Percentiles rank a stretch among this genome's conserved stretches.
Conservation (phyloP, 2,113 vertebrate species). For the Alaudala cheleensis region DNA sequence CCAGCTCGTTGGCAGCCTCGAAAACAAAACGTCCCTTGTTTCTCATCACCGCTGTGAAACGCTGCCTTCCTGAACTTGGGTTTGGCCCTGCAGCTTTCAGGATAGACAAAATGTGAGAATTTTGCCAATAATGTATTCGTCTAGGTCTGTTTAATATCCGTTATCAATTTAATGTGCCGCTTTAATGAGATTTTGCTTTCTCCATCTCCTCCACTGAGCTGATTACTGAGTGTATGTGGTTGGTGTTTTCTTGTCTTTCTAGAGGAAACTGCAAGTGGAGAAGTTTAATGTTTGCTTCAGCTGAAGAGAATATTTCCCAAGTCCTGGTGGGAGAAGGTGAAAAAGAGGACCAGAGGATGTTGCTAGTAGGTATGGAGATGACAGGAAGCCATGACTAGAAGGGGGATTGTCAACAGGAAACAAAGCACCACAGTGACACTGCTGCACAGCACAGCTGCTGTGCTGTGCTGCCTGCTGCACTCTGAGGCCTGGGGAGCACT, state of each 20-base stretch:
- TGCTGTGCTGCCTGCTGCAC: background rate
- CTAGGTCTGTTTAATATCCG: constrained; percentile 36
- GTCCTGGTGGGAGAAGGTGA: background rate
- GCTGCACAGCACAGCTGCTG: background rate
- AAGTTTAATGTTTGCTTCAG: constrained; percentile 3
- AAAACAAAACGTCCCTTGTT: constrained; percentile 54
- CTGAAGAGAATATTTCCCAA: constrained; percentile 4
- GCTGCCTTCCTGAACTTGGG: constrained; percentile 1
- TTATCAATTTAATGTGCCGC: constrained; percentile 22
- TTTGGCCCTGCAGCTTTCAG: constrained; percentile 17
- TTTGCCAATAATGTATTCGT: constrained; percentile 40
- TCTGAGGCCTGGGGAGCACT: background rate
- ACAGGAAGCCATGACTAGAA: constrained; percentile 43
- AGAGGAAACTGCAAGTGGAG: constrained; percentile 27
- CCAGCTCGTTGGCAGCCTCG: constrained; percentile 14
- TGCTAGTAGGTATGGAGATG: background rate
- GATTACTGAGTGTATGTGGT: constrained; percentile 30
- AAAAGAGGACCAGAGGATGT: background rate
- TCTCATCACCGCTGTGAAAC: background rate
- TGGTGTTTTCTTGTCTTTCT: background rate
- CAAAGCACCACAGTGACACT: background rate
- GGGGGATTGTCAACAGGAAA: constrained; percentile 39
- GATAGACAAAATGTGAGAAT: constrained; percentile 37
- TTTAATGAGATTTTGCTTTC: constrained; percentile 56
- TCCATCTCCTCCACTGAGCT: constrained; percentile 11